Base-by-base conservation (phyloP, 2,113 vertebrate species). In the Pitta sordida region DNA sequence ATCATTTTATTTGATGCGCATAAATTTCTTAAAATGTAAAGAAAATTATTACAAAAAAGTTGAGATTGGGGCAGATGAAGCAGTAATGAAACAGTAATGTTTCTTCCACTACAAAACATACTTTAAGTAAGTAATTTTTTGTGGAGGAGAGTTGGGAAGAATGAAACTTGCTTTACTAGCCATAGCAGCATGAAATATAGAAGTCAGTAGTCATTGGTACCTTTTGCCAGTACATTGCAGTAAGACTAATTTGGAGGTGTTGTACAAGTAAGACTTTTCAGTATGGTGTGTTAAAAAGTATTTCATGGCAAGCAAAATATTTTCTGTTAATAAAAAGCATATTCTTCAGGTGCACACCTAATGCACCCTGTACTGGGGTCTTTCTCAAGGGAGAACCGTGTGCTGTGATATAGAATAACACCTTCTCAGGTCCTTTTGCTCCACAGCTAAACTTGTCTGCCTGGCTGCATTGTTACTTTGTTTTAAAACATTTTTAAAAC, bases 11-110 rank as follows among this genome's bases (percentile, higher is more conserved):
- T 96, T 69, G 48, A 90, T 86, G 70, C 1, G 0, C 80, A 84
- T 95, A 77, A 68, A 94, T 93, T 62, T 94, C 83, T 88, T 84
- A 81, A 88, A 89, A 92, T 75, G 10, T 86, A 68, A 74, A 85
- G 78, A 86, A 92, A 89, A 90, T 90, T 67, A 17, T 78, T 63
- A 20, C 74, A 48, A 37, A 77, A 78, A 94, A 83, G 63, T 85
- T 67, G 43, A 76, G 52, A 32, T 7, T 37, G 37, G 11, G 22
- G 27, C 32, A 83, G 75, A 34, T 70, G 27, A 60, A 73, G 67
- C 65, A 74, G 22, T 68, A 17, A 39, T 7, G 22, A 59, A 46
- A 32, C n/a, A n/a, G n/a, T n/a, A 32, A 46, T 90, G 16, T 60
- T 94, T 76, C 37, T 89, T 70, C 41, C 20, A 24, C 44, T 62